These are phyloP conservation scores for Syngnathus floridae DNA, from an alignment of 2,113 vertebrate species.

Conservation along the genomic window DNA sequence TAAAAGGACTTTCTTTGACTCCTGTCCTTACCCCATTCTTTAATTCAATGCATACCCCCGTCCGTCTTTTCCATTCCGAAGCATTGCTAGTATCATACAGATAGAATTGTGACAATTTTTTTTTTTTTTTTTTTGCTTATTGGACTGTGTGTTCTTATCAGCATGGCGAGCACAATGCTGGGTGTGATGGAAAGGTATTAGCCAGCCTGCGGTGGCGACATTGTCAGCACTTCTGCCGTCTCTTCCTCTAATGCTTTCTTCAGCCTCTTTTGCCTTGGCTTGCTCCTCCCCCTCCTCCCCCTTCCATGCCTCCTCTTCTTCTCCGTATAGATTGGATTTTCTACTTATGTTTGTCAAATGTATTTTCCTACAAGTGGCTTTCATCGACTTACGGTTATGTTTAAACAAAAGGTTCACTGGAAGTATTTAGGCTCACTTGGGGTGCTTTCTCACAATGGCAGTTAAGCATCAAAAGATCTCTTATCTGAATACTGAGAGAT, in stretches of 20 bases:
- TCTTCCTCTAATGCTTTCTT: slow-evolving; percentile 45
- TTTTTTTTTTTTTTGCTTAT: slow-evolving; percentile 61
- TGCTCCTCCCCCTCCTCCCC: slow-evolving; percentile 4
- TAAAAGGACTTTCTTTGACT: slow-evolving; percentile 43
- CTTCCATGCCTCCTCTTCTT: slow-evolving; percentile 1
- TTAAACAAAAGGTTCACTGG: not conserved
- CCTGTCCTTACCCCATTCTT: slow-evolving; percentile 32
- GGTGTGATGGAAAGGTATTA: slow-evolving; percentile 70
- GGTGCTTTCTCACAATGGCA: not conserved
- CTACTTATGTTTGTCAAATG: slow-evolving; percentile 15
- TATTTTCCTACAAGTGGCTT: slow-evolving; percentile 9
- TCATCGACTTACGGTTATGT: slow-evolving; percentile 7
- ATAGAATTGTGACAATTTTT: slow-evolving; percentile 60
- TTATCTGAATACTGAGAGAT: not conserved
- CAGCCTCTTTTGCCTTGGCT: slow-evolving; percentile 19
- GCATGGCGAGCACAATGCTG: slow-evolving; percentile 64
- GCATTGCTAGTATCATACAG: slow-evolving; percentile 54
- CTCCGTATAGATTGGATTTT: slow-evolving; percentile 9
- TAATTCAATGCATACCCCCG: slow-evolving; percentile 49
- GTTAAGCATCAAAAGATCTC: not conserved
- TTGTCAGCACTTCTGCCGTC: slow-evolving; percentile 63
- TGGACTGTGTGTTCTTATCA: slow-evolving; percentile 70
- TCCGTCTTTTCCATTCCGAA: slow-evolving; percentile 30
- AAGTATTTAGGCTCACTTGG: not conserved
- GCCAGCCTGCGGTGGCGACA: slow-evolving; percentile 52